Percentiles rank a stretch among this genome's conserved stretches.
Evolutionary conservation across 2,797 vertebrate species (phyloP).

Genomic region (Pseudomugil tenellus): DNA sequence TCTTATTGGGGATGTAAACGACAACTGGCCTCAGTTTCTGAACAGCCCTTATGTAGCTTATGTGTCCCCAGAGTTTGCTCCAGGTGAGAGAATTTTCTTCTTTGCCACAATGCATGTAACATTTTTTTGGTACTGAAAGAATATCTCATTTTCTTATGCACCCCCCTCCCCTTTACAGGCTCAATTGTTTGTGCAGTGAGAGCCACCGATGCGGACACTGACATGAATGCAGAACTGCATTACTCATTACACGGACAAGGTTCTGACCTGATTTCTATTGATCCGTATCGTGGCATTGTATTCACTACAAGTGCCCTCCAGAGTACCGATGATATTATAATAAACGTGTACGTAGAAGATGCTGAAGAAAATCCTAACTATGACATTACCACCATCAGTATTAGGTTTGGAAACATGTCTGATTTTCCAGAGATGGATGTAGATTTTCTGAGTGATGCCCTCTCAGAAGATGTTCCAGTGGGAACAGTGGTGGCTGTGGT

Average conservation of each 20-base stretch:
- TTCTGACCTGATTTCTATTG: slow-evolving; percentile 74
- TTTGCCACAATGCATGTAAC: neutral
- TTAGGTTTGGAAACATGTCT: slow-evolving; percentile 76
- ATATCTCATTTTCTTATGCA: neutral
- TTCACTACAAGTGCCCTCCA: slow-evolving; percentile 50
- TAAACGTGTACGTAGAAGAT: slow-evolving; percentile 78
- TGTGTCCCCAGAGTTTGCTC: slow-evolving; percentile 64
- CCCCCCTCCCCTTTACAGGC: slow-evolving; percentile 60
- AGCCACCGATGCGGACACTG: slow-evolving; percentile 79
- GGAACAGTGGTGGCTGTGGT: slow-evolving; percentile 72
- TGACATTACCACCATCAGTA: slow-evolving; percentile 77
- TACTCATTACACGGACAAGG: slow-evolving; percentile 78
- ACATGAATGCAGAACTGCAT: slow-evolving; percentile 77
- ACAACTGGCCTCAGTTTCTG: slow-evolving; percentile 80
- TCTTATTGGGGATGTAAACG: slow-evolving; percentile 80
- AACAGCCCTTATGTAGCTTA: slow-evolving; percentile 83
- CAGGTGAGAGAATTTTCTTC: slow-evolving; percentile 64
- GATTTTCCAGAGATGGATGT: slow-evolving; percentile 78
- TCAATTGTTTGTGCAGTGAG: slow-evolving; percentile 78
- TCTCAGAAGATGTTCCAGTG: slow-evolving; percentile 73
- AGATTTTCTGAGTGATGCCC: slow-evolving; percentile 50
- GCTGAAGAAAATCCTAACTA: slow-evolving; percentile 72
- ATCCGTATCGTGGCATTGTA: slow-evolving; percentile 72
- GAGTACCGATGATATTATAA: slow-evolving; percentile 62
- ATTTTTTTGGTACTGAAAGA: neutral